phyloP scores from a whole-genome alignment of 2,888 invertebrate genomes.

The Brenthis hecate region DNA sequence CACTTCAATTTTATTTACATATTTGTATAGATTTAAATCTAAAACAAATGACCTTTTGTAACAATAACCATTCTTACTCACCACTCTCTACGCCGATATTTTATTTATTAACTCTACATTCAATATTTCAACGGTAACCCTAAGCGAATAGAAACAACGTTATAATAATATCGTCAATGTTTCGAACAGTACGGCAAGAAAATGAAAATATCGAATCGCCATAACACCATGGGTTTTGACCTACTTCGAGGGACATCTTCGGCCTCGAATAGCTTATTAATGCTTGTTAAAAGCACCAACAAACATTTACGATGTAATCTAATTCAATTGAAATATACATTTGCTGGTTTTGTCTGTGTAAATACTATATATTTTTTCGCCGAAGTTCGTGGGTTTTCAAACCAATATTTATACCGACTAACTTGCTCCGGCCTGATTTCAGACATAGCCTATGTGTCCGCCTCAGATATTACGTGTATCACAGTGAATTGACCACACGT shows the following conservation, averaged over 20 bases:
- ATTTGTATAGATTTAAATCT: too few relatives aligned
- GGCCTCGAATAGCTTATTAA: neutral
- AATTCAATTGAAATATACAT: neutral
- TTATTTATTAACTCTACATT: neutral
- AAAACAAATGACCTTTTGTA: too few relatives aligned
- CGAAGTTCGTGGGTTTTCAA: too few relatives aligned
- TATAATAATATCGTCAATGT: neutral
- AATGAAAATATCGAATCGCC: slow-evolving; percentile 8
- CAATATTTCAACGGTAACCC: neutral
- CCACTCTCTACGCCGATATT: neutral
- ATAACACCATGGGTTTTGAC: slow-evolving; percentile 15
- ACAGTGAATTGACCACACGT: too few relatives aligned
- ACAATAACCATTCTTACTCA: too few relatives aligned
- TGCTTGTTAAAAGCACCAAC: neutral
- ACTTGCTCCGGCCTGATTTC: too few relatives aligned
- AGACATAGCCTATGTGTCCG: too few relatives aligned
- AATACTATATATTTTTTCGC: neutral
- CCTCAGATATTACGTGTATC: too few relatives aligned
- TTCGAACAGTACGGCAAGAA: neutral
- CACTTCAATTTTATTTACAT: too few relatives aligned
- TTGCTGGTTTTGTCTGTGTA: neutral
- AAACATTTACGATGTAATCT: neutral
- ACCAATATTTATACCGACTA: too few relatives aligned
- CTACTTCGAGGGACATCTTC: slow-evolving; percentile 12
- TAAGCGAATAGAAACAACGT: slow-evolving; percentile 5